Percentiles rank a stretch among this genome's conserved stretches.
phyloP scores from a whole-genome alignment of 2,888 invertebrate species.

The Nasonovia ribisnigri region DNA sequence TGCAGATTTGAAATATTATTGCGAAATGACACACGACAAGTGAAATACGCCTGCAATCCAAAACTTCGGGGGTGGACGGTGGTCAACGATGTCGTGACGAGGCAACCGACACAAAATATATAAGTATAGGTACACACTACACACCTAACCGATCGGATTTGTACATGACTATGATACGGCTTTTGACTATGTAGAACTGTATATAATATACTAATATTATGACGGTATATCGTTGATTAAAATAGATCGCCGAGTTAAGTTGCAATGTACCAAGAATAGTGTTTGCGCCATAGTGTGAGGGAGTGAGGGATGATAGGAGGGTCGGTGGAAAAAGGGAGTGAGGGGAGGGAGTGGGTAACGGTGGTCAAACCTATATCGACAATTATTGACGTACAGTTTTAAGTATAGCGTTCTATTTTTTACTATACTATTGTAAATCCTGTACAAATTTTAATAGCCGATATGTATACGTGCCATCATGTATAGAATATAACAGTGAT shows the following conservation, averaged over 20 bases:
- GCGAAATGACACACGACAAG: background rate
- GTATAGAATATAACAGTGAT: too few relatives aligned
- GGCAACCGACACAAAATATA: background rate
- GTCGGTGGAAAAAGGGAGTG: too few relatives aligned
- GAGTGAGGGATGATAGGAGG: too few relatives aligned
- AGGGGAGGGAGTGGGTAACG: background rate
- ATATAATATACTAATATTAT: background rate
- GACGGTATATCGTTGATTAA: background rate
- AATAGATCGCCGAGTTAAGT: background rate
- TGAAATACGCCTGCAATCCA: background rate
- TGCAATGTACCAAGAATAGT: background rate
- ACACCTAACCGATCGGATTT: background rate
- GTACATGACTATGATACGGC: background rate
- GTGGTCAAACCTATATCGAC: background rate
- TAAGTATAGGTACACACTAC: background rate
- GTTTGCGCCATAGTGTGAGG: background rate
- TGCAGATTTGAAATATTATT: background rate
- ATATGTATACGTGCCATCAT: background rate
- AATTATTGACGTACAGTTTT: background rate
- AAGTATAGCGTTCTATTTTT: background rate
- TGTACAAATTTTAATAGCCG: background rate
- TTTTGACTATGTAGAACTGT: too few relatives aligned
- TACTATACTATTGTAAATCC: background rate
- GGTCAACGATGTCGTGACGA: background rate
- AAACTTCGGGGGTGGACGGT: background rate